A percentile compares a stretch with the other conserved stretches of the same genome.
Evolutionary conservation across 2,888 invertebrate species (phyloP).

Genomic region (Papilio demoleus): DNA sequence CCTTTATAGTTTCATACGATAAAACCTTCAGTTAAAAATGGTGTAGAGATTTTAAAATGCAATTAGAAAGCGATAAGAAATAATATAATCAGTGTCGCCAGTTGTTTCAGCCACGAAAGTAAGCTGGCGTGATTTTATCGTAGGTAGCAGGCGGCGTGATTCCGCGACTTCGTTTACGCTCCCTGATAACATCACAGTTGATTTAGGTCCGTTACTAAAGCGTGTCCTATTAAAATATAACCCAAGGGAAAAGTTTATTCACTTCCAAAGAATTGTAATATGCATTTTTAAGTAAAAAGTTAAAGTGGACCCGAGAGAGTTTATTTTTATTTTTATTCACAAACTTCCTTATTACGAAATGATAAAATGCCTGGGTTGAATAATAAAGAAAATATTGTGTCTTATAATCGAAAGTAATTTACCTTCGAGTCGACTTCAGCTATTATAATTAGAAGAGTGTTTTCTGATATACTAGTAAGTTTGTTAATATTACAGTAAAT

Average conservation of each 20-base stretch:
- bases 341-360: slow-evolving; percentile 15
- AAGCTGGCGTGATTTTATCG: slow-evolving; percentile 26
- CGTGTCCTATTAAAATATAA: slow-evolving; percentile 31
- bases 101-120: slow-evolving; percentile 27
- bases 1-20: background rate
- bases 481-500: too few relatives aligned
- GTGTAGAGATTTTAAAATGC: slow-evolving; percentile 28
- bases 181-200: slow-evolving; percentile 33
- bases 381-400: background rate
- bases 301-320: slow-evolving; percentile 17
- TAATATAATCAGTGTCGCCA: slow-evolving; percentile 19
- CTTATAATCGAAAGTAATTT: too few relatives aligned
- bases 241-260: slow-evolving; percentile 18
- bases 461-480: too few relatives aligned
- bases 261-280: slow-evolving; percentile 11
- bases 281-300: slow-evolving; percentile 24
- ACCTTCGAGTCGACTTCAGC: too few relatives aligned
- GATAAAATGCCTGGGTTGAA: background rate
- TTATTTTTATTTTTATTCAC: background rate
- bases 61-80: slow-evolving; percentile 26
- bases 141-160: slow-evolving; percentile 25
- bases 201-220: slow-evolving; percentile 38
- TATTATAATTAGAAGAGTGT: too few relatives aligned
- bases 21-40: background rate
- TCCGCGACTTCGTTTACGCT: slow-evolving; percentile 38